Conservation (phyloP, 2,888 invertebrate species). For the Euzetes globulus region DNA sequence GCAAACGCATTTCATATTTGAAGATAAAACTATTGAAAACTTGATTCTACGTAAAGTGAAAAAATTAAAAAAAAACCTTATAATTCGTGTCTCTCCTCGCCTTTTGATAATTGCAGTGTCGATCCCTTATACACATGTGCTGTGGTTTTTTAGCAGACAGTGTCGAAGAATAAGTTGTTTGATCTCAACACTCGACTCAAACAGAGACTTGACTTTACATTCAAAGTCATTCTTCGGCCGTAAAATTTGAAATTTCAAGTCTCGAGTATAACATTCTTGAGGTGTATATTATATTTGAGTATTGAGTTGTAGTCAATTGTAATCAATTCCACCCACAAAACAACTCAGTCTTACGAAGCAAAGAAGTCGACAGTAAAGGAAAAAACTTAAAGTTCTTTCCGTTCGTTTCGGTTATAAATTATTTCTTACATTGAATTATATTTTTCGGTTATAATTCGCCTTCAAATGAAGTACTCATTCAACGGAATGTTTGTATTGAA, state of each 20-base stretch:
- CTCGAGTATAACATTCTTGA: not conserved
- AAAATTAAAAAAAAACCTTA: not conserved
- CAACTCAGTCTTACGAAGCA: not conserved
- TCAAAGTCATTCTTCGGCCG: not conserved
- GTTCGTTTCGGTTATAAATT: not conserved
- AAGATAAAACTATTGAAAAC: not conserved
- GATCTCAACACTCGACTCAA: not conserved
- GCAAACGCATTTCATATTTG: not conserved
- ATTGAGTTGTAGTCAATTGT: not conserved
- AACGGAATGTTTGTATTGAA: slow-evolving; percentile 42
- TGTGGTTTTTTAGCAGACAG: not conserved
- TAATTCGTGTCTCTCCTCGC: not conserved
- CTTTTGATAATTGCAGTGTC: not conserved
- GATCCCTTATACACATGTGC: not conserved
- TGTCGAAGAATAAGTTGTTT: slow-evolving; percentile 6
- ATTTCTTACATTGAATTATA: not conserved
- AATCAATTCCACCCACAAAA: slow-evolving; percentile 5
- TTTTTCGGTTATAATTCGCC: not conserved
- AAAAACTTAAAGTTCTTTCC: not conserved
- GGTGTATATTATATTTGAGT: not conserved
- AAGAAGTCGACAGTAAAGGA: not conserved
- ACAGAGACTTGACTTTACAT: not conserved
- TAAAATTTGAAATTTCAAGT: not conserved
- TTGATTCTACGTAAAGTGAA: not conserved
- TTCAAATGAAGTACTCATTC: slow-evolving; percentile 38